A percentile compares a stretch with the other conserved stretches of the same genome.
phyloP scores from a whole-genome alignment of 2,113 vertebrate genomes.

The Hemichromis elongatus region DNA sequence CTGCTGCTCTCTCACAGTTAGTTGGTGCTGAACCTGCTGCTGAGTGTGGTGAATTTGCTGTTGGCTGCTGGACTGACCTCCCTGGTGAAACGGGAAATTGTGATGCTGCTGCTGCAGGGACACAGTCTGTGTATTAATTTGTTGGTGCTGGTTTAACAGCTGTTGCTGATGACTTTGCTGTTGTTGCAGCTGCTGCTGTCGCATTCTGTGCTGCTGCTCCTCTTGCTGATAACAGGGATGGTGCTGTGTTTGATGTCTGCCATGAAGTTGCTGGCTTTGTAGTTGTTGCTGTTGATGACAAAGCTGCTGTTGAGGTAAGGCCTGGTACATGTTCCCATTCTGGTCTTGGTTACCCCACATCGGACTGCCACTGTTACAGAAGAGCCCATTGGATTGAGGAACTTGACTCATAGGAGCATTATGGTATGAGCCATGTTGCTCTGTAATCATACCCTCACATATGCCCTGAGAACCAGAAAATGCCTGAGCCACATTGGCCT shows the following conservation, averaged over 20 bases:
- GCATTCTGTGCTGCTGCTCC: conserved; percentile 58
- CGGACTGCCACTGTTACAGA: conserved; percentile 85
- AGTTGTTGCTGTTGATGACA: conserved; percentile 64
- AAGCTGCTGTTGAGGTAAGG: conserved; percentile 58
- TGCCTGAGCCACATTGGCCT: conserved; percentile 77
- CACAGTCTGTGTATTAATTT: conserved; percentile 83
- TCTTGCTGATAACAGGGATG: conserved; percentile 60
- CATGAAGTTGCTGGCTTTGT: conserved; percentile 68
- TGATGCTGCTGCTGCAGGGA: conserved; percentile 83
- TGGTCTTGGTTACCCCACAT: conserved; percentile 94
- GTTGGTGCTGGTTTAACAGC: conserved; percentile 74
- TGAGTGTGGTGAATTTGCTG: conserved; percentile 67
- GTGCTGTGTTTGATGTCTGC: conserved; percentile 51
- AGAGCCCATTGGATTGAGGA: conserved; percentile 88
- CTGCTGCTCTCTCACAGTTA: conserved; percentile 57
- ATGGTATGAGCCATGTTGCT: conserved; percentile 83
- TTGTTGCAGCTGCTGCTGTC: conserved; percentile 59
- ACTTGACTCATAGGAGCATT: conserved; percentile 80
- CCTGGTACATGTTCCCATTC: conserved; percentile 68
- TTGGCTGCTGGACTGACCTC: conserved; percentile 70
- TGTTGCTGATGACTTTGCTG: conserved; percentile 66
- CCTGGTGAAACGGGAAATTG: conserved; percentile 88
- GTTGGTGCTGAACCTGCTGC: conserved; percentile 40
- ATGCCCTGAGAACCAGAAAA: conserved; percentile 72
- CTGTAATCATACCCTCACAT: conserved; percentile 74